phyloP scores from a whole-genome alignment of 2,888 invertebrate species.

The Digitonthophagus gazella region DNA sequence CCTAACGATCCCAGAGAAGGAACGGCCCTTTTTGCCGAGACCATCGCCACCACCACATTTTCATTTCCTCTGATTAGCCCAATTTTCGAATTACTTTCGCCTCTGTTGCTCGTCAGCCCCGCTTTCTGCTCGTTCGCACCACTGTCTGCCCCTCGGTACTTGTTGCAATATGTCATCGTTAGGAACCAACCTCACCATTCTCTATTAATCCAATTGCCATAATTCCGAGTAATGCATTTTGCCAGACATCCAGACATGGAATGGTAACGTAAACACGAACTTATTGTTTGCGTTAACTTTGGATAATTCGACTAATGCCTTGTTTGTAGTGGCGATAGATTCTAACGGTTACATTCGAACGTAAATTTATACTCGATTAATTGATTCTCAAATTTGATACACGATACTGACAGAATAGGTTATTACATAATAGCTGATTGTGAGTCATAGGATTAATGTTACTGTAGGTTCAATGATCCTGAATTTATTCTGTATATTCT shows the following conservation, averaged over 20 bases:
- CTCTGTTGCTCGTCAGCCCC: not conserved
- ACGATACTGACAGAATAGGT: too few species aligned
- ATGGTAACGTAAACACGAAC: not conserved
- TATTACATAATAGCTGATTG: too few species aligned
- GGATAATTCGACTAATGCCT: not conserved
- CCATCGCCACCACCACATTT: not conserved
- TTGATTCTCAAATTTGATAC: not conserved
- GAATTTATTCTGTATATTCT: too few species aligned
- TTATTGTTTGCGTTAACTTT: not conserved
- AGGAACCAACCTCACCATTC: not conserved
- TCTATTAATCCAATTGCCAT: slow-evolving; percentile 2
- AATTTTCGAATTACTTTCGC: not conserved
- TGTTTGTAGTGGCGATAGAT: not conserved
- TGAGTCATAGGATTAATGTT: too few species aligned
- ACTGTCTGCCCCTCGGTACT: too few species aligned
- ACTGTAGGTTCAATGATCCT: too few species aligned
- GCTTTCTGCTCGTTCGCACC: not conserved
- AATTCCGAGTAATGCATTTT: not conserved
- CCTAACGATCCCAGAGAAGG: not conserved
- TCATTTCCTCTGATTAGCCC: not conserved
- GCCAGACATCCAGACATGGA: not conserved
- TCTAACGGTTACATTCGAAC: not conserved
- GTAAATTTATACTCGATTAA: not conserved
- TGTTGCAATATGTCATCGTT: slow-evolving; percentile 11
- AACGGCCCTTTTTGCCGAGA: not conserved